phyloP scores from a whole-genome alignment of 2,888 invertebrate genomes.

The Stenichneumon culpator region DNA sequence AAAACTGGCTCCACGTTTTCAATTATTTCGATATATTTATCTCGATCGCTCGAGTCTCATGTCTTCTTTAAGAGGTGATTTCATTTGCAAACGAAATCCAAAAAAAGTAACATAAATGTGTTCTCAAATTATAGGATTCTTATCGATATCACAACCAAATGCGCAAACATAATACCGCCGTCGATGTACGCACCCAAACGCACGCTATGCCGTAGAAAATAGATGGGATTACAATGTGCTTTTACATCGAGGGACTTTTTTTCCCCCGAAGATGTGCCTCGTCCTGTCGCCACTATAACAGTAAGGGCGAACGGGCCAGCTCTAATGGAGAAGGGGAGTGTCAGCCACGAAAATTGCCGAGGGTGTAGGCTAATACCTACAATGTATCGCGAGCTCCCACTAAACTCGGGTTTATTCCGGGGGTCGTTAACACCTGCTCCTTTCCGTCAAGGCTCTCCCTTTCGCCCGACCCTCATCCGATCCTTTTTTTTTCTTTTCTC shows the following conservation, averaged over 20 bases:
- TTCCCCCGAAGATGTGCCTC: not conserved
- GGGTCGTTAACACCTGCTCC: conserved; percentile 81
- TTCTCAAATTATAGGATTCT: not conserved
- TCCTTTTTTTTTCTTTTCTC: conserved; percentile 41
- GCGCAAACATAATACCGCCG: not conserved
- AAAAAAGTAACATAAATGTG: not conserved
- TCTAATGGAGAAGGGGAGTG: conserved; percentile 52
- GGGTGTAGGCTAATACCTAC: conserved; percentile 51
- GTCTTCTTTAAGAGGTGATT: no score
- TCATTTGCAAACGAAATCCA: conserved; percentile 49
- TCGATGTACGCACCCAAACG: not conserved
- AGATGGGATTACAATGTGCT: conserved; percentile 34
- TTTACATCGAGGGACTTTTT: conserved; percentile 49
- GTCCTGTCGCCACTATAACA: conserved; percentile 28
- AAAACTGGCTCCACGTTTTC: no score
- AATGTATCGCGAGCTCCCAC: conserved; percentile 41
- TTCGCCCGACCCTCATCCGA: conserved; percentile 23
- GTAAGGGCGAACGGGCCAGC: conserved; percentile 45
- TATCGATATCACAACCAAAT: no score
- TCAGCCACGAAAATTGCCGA: conserved; percentile 59
- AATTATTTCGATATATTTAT: no score
- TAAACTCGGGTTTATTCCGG: conserved; percentile 66
- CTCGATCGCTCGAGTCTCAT: no score
- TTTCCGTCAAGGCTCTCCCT: conserved; percentile 75
- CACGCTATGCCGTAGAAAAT: conserved; percentile 19